Percentiles rank a stretch among this genome's conserved stretches.
Evolutionary conservation across 1,140 invertebrate genomes (phyloP).

Genomic region (Metaphire vulgaris): DNA sequence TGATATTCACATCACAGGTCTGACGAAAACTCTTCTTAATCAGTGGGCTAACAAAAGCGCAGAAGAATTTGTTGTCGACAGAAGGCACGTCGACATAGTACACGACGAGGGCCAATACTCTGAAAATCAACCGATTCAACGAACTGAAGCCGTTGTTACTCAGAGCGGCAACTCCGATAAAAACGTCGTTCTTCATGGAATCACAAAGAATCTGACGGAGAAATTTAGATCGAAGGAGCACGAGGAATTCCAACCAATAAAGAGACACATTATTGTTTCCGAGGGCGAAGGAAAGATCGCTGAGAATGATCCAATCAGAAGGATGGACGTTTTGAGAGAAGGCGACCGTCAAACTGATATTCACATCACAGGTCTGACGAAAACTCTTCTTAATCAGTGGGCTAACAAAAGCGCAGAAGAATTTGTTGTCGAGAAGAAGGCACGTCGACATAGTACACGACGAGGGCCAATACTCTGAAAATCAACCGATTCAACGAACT

Average conservation of each 20-base stretch:
- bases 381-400: not conserved
- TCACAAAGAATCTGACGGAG: not conserved
- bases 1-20: too few species aligned
- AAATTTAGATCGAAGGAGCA: not conserved
- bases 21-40: not conserved
- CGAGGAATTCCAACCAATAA: not conserved
- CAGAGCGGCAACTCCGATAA: not conserved
- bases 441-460: not conserved
- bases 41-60: not conserved
- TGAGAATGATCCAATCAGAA: not conserved
- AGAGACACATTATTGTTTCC: not conserved
- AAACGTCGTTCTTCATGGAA: not conserved
- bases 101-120: not conserved
- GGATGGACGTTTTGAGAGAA: not conserved
- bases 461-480: not conserved
- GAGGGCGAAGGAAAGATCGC: not conserved
- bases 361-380: not conserved
- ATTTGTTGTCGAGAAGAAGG: not conserved
- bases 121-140: not conserved
- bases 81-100: not conserved
- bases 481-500: not conserved
- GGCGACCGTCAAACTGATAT: not conserved
- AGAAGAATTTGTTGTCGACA: not conserved
- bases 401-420: not conserved
- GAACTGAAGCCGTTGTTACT: not conserved